Percentiles rank a stretch among this genome's conserved stretches.
These are phyloP conservation scores for Mimumesa dahlbomi DNA, from an alignment of 2,888 invertebrate species.

Conservation along the genomic window DNA sequence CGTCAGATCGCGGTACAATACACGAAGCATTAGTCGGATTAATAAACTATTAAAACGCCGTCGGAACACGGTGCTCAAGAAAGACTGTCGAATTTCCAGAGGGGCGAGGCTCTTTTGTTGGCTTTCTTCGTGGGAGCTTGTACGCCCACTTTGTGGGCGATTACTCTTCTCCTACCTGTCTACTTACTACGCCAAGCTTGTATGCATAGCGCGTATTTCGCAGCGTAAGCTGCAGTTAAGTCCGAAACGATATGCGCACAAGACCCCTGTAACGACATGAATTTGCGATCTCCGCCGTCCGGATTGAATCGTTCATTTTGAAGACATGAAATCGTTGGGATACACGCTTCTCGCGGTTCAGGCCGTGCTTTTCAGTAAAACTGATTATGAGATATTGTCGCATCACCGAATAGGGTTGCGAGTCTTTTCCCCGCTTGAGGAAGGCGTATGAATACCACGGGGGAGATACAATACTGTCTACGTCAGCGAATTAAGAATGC, in stretches of 20 bases:
- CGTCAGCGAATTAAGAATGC: too few relatives aligned
- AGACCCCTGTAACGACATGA: constrained; percentile 51
- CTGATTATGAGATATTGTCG: constrained; percentile 41
- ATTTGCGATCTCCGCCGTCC: constrained; percentile 54
- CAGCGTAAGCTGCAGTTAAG: constrained; percentile 52
- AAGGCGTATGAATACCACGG: too few relatives aligned
- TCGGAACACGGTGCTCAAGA: constrained; percentile 20
- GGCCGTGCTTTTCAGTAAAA: constrained; percentile 14
- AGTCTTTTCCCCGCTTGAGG: too few relatives aligned
- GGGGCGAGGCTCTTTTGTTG: constrained; percentile 46
- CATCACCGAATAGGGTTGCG: too few relatives aligned
- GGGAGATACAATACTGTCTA: too few relatives aligned
- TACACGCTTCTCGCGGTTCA: constrained; percentile 6
- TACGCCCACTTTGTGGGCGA: constrained; percentile 44
- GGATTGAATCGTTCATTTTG: constrained; percentile 56
- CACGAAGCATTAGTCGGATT: too few relatives aligned
- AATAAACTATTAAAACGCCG: too few relatives aligned
- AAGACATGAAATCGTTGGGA: constrained; percentile 45
- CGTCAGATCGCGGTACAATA: background rate
- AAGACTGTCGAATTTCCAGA: constrained; percentile 50
- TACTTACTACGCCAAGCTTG: constrained; percentile 30
- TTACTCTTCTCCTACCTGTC: constrained; percentile 40
- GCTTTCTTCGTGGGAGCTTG: constrained; percentile 33
- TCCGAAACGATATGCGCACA: constrained; percentile 41
- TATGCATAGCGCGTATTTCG: constrained; percentile 27